These are phyloP conservation scores for Harpalus rubripes DNA, from an alignment of 2,888 invertebrate species.

Conservation along the genomic window DNA sequence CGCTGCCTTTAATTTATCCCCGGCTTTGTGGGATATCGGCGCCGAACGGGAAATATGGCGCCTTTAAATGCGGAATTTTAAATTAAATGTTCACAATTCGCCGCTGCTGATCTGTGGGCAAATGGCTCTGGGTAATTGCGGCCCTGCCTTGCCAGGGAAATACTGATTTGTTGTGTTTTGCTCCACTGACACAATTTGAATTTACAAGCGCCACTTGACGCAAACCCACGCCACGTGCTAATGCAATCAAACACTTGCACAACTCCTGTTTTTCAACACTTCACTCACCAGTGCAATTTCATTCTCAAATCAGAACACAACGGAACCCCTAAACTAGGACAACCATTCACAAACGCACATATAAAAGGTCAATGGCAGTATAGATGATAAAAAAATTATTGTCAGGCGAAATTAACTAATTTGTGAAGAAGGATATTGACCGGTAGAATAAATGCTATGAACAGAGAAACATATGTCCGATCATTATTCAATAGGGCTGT, in stretches of 20 bases:
- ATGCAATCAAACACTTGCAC: constrained; percentile 2
- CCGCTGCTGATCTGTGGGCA: constrained; percentile 38
- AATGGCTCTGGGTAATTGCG: constrained; percentile 41
- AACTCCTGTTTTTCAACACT: background rate
- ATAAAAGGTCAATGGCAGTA: too few relatives aligned
- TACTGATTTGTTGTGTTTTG: constrained; percentile 49
- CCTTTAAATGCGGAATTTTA: constrained; percentile 63
- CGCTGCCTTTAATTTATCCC: constrained; percentile 61
- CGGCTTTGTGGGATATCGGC: constrained; percentile 60
- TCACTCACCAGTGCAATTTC: background rate
- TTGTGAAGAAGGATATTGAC: too few relatives aligned
- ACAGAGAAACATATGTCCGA: too few relatives aligned
- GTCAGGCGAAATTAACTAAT: too few relatives aligned
- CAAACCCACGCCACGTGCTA: background rate
- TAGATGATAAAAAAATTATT: too few relatives aligned
- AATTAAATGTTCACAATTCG: constrained; percentile 59
- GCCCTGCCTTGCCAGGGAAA: background rate
- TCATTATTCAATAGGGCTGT: too few relatives aligned
- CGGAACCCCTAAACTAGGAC: too few relatives aligned
- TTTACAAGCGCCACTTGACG: constrained; percentile 1
- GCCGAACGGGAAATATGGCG: constrained; percentile 58
- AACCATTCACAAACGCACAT: too few relatives aligned
- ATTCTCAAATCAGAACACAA: too few relatives aligned
- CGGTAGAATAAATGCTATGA: too few relatives aligned
- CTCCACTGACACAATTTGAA: constrained; percentile 37